Conservation (phyloP, 2,113 vertebrate genomes). For the Argyrosomus japonicus region DNA sequence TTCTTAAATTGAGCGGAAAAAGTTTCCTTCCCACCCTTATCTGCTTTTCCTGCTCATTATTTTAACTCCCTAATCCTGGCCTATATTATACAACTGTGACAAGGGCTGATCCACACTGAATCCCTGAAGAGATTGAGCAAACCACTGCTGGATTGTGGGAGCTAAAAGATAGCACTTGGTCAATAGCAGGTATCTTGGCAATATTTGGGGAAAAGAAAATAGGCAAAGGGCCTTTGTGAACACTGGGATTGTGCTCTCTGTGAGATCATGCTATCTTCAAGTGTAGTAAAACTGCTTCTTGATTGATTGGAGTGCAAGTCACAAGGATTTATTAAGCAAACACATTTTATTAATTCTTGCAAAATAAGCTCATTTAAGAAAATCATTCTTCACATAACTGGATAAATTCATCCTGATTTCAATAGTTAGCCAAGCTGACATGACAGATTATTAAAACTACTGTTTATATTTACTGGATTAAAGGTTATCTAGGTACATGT, state of each 20-base stretch:
- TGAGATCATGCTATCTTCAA: slow-evolving; percentile 8
- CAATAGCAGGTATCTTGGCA: slow-evolving; percentile 42
- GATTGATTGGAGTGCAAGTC: slow-evolving; percentile 28
- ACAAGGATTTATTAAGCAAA: slow-evolving; percentile 17
- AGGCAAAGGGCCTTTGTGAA: slow-evolving; percentile 22
- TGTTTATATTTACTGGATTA: not conserved
- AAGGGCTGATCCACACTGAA: slow-evolving; percentile 47
- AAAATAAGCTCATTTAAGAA: not conserved
- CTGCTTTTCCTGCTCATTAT: slow-evolving; percentile 55
- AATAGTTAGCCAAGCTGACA: not conserved
- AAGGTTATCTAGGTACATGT: not conserved
- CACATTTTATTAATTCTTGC: not conserved
- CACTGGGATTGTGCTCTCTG: not conserved
- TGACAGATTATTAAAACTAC: not conserved
- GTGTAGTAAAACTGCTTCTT: slow-evolving; percentile 3
- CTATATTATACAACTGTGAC: slow-evolving; percentile 51
- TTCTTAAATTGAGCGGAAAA: slow-evolving; percentile 47
- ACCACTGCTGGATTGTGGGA: slow-evolving; percentile 42
- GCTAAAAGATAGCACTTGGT: slow-evolving; percentile 29
- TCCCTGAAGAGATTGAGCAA: slow-evolving; percentile 33
- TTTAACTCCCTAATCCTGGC: slow-evolving; percentile 60
- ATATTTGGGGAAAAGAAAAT: slow-evolving; percentile 24
- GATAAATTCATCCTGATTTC: not conserved
- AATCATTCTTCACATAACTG: not conserved
- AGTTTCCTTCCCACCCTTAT: slow-evolving; percentile 35